phyloP scores from a whole-genome alignment of 2,888 invertebrate species.

The Oconnorella tubifera region DNA sequence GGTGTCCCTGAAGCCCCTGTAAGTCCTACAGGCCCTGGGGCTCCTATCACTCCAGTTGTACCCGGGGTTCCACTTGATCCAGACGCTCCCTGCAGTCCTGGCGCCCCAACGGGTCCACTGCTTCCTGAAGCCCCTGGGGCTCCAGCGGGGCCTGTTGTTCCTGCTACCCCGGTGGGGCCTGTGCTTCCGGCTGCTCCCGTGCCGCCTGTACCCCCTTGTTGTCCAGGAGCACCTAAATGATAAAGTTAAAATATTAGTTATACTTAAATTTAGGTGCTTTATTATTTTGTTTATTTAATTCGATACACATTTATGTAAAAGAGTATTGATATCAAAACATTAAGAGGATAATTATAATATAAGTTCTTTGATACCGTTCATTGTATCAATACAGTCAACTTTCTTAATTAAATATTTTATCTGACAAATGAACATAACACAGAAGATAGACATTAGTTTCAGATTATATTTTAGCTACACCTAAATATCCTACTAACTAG shows the following conservation, averaged over 20 bases:
- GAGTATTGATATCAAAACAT: no score
- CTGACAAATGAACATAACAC: no score
- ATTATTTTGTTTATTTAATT: no score
- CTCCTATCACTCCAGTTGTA: constrained; percentile 8
- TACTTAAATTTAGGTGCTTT: no score
- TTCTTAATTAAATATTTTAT: not conserved
- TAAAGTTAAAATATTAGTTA: no score
- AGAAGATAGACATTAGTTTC: no score
- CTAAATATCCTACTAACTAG: no score
- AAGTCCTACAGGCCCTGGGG: constrained; percentile 1
- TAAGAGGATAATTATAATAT: no score
- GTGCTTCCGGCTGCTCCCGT: constrained; percentile 26
- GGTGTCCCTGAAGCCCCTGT: not conserved
- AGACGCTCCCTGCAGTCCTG: not conserved
- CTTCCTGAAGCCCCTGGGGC: constrained; percentile 1
- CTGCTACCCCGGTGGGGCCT: constrained; percentile 26
- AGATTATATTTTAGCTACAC: no score
- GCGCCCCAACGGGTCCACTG: constrained; percentile 4
- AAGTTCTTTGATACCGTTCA: no score
- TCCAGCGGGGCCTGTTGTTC: constrained; percentile 2
- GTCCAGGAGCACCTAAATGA: constrained; percentile 1
- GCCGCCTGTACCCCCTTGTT: constrained; percentile 17
- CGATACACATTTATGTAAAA: no score
- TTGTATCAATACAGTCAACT: not conserved
- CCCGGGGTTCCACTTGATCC: constrained; percentile 9